phyloP scores from a whole-genome alignment of 2,888 invertebrate genomes.

The Timandra comae region DNA sequence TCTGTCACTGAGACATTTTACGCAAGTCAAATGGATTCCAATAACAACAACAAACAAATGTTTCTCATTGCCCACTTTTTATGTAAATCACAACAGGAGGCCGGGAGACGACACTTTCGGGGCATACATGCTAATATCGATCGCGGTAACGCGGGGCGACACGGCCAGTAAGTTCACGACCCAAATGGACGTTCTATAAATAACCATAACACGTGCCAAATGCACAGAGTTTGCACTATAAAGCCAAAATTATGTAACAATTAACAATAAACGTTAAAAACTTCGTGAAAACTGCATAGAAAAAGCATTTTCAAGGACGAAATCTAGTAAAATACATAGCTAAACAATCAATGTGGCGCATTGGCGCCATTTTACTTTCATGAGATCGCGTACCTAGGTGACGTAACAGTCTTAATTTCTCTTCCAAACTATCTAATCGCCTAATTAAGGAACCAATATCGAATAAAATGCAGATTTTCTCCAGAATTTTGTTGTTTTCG shows the following conservation, averaged over 20 bases:
- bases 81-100: background rate
- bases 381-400: constrained; percentile 49
- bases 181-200: constrained; percentile 53
- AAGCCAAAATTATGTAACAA: background rate
- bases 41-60: constrained; percentile 61
- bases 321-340: too few species aligned
- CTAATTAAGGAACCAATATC: too few species aligned
- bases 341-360: constrained; percentile 34
- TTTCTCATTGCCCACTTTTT: constrained; percentile 2
- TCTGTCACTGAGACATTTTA: constrained; percentile 67
- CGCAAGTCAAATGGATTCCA: constrained; percentile 54
- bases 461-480: background rate
- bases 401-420: constrained; percentile 61
- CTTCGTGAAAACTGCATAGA: background rate
- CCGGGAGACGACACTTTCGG: background rate
- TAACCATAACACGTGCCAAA: constrained; percentile 62
- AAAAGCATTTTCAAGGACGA: too few species aligned
- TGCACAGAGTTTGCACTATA: constrained; percentile 13
- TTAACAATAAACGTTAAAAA: background rate
- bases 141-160: constrained; percentile 30
- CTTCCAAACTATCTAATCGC: constrained; percentile 24
- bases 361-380: constrained; percentile 75
- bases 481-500: constrained; percentile 58
- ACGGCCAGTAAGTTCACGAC: constrained; percentile 23
- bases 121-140: constrained; percentile 31